Evolutionary conservation across 2,797 vertebrate species (phyloP), one percentile per base, ranked within the genome.

Genomic region (Linurgus olivaceus): DNA sequence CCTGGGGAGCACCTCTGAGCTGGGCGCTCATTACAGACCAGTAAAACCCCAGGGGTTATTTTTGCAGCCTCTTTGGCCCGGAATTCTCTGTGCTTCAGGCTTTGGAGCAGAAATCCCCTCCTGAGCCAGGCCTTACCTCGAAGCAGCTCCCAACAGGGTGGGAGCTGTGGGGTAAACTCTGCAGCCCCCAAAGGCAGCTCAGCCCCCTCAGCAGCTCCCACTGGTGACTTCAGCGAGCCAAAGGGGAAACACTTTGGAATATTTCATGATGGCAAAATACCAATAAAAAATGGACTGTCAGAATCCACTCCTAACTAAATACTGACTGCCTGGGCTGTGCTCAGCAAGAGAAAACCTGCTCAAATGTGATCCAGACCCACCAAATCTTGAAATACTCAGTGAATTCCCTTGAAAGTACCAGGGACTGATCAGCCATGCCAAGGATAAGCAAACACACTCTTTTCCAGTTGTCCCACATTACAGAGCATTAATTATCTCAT

Each of bases 351-450:
- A 37, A 88, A 94, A 86, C 9, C 19, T 76, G 67, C 51, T 73
- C 37, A 94, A 94, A 93, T 94, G 44, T 7, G 48, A 93, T 84
- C 82, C 91, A 94, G 76, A 96, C 37, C 13, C 33, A 71, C 62
- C 62, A 83, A 68, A 81, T 28, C 62, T 86, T 94, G 87, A 85
- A 92, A 86, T 77, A 58, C 29, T 71, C 76, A 10, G 11, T n/a
- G 63, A 66, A 77, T 84, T 89, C 79, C 58, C 79, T 62, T 86
- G 88, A 33, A 93, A 63, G 25, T 23, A 70, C 16, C 52, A 88
- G 35, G 55, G 51, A 24, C 47, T 65, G 63, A 37, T 55, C 63
- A 65, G 52, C 58, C 63, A 33, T 57, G 26, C 55, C 3, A 9
- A 47, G n/a, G 25, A 33, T 48, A 88, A 94, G 62, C 3, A 9